Base-by-base conservation (phyloP, 2,888 invertebrate species). In the Pyrgus malvae region DNA sequence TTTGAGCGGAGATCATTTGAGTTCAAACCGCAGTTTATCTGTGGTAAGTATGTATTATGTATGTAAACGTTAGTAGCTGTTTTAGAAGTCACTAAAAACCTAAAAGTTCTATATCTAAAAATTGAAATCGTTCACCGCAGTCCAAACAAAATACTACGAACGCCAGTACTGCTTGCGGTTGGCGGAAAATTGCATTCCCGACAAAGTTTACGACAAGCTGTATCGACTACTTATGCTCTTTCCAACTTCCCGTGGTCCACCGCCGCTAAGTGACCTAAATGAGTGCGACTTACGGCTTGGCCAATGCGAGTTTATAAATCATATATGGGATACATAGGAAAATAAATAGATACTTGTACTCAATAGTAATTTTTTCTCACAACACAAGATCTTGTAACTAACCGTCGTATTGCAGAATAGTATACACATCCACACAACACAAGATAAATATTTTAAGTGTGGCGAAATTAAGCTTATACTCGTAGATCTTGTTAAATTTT, bases 401-500 rank as follows among this genome's bases (percentile, higher is more conserved):
- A n/a, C n/a, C n/a, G n/a, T n/a, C n/a, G n/a, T n/a, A n/a, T n/a
- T n/a, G n/a, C n/a, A n/a, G n/a, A n/a, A n/a, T n/a, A n/a, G n/a
- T n/a, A n/a, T n/a, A n/a, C n/a, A n/a, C n/a, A n/a, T n/a, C n/a
- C n/a, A n/a, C n/a, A n/a, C 23, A 11, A 5, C 14, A n/a, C 23
- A 29, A 23, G 31, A 33, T 50, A 17, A 38, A 38, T 50, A 14
- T 51, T 1, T 17, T 7, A 44, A 44, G 27, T 45, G 29, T 21
- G 14, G 42, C 44, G 27, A 51, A 51, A 53, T 45, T 44, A 45
- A 53, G 37, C 37, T 53, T 51, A 37, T 25, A n/a, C n/a, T n/a
- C n/a, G n/a, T n/a, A 37, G 17, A 44, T 51, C 50, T 51, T 25
- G 25, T 51, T 25, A 35, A 35, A 51, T 25, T 37, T 37, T 19